A percentile compares a stretch with the other conserved stretches of the same genome.
Evolutionary conservation across 2,113 vertebrate species (phyloP).

Genomic region (Pao palembangensis): DNA sequence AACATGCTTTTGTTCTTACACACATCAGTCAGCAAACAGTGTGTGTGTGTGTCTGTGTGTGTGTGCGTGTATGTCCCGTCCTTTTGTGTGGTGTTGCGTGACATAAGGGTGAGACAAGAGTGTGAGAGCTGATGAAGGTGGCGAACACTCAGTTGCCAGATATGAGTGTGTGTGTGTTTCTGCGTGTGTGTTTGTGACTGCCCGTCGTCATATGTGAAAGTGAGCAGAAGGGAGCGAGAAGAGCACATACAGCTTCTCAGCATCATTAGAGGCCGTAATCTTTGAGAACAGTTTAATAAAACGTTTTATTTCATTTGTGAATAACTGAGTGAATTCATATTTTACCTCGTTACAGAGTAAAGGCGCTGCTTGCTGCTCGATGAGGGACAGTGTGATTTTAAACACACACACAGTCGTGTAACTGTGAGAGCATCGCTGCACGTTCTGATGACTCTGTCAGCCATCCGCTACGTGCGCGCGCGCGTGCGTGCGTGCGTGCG

Average conservation of each 20-base stretch:
- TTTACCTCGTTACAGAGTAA: neutral
- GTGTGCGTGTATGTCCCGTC: conserved; percentile 36
- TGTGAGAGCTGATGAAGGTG: conserved; percentile 49
- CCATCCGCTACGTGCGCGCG: conserved; percentile 11
- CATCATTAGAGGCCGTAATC: conserved; percentile 23
- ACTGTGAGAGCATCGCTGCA: conserved; percentile 6
- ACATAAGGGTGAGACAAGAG: conserved; percentile 41
- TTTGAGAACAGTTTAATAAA: neutral
- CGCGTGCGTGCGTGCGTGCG: neutral
- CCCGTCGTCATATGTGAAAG: conserved; percentile 45
- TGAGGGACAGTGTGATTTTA: too few species aligned
- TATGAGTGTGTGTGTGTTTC: conserved; percentile 8
- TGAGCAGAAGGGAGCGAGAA: conserved; percentile 50
- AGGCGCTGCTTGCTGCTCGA: neutral
- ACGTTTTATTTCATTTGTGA: conserved; percentile 1
- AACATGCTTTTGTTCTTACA: neutral
- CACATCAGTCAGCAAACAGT: conserved; percentile 1
- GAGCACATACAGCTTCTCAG: conserved; percentile 44
- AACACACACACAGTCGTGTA: too few species aligned
- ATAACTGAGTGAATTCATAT: too few species aligned
- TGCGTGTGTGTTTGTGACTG: conserved; percentile 29
- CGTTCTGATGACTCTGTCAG: conserved; percentile 1
- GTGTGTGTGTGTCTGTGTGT: conserved; percentile 16
- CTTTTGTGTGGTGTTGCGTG: conserved; percentile 51
- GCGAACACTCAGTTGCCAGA: conserved; percentile 21